Percentiles rank a stretch among this genome's conserved stretches.
Conservation (phyloP, 2,797 vertebrate genomes). For the Hypotaenidia okinawae region DNA sequence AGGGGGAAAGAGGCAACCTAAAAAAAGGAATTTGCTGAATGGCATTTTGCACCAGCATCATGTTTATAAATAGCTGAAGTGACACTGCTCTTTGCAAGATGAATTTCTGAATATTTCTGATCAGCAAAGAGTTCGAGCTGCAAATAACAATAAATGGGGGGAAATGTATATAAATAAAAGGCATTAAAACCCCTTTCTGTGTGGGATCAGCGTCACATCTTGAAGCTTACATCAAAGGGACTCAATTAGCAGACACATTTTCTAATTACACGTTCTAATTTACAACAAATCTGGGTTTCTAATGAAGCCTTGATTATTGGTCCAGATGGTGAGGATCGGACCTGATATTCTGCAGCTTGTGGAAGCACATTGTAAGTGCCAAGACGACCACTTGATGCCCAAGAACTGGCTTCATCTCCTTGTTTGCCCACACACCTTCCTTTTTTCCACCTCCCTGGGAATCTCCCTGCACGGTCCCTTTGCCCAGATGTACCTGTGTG, state of each 20-base stretch:
- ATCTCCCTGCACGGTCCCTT: neutral
- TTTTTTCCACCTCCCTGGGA: neutral
- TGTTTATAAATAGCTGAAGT: constrained; percentile 62
- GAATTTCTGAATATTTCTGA: constrained; percentile 37
- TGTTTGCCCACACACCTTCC: neutral
- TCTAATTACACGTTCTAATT: constrained; percentile 64
- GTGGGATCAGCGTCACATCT: constrained; percentile 14
- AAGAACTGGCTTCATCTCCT: neutral
- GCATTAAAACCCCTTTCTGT: constrained; percentile 9
- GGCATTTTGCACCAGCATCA: constrained; percentile 42
- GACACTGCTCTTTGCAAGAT: constrained; percentile 37
- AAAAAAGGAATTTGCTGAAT: constrained; percentile 68
- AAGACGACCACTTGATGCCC: neutral
- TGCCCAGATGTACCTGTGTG: neutral
- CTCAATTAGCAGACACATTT: constrained; percentile 62
- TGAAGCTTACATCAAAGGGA: constrained; percentile 49
- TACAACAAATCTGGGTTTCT: constrained; percentile 47
- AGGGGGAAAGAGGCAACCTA: constrained; percentile 11
- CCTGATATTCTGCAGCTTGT: neutral
- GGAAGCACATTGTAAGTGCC: neutral
- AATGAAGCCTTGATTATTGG: constrained; percentile 48
- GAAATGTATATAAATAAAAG: constrained; percentile 48
- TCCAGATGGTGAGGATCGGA: constrained; percentile 31
- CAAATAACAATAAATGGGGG: constrained; percentile 55
- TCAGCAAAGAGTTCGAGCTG: constrained; percentile 20